Conservation (phyloP, 2,113 vertebrate species). For the Falco punctatus region DNA sequence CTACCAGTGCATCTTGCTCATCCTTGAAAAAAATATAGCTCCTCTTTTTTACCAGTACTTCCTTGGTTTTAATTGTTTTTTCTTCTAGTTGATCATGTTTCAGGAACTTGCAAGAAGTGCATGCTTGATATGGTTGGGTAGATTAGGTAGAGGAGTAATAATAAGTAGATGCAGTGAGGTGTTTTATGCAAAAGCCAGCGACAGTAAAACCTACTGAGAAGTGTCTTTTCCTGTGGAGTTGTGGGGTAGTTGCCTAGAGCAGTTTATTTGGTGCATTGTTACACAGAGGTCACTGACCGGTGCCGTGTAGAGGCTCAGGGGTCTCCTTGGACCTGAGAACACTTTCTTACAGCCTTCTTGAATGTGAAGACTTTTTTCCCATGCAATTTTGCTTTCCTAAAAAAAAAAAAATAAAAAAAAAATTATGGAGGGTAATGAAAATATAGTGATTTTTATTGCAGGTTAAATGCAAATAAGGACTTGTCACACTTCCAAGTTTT, state of each 20-base stretch:
- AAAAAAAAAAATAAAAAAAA: too few species aligned
- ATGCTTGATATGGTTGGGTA: neutral
- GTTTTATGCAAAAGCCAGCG: neutral
- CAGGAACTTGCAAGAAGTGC: neutral
- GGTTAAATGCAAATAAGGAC: neutral
- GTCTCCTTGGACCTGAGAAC: neutral
- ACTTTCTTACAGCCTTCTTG: neutral
- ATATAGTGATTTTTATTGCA: neutral
- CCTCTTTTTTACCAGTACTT: neutral
- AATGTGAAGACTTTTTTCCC: neutral
- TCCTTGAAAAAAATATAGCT: neutral
- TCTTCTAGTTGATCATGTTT: neutral
- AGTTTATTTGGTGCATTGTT: neutral
- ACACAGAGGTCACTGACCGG: neutral
- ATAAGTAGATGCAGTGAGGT: neutral
- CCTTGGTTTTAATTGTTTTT: constrained; percentile 17
- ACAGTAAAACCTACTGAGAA: neutral
- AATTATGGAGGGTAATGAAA: neutral
- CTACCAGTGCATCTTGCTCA: constrained; percentile 1
- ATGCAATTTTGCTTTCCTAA: neutral
- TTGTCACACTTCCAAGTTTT: rapidly evolving
- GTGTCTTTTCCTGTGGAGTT: neutral
- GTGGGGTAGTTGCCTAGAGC: neutral
- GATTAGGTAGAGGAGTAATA: neutral
- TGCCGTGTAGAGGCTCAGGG: neutral